Conservation (phyloP, 2,888 invertebrate genomes). For the Aphodius granarius region DNA sequence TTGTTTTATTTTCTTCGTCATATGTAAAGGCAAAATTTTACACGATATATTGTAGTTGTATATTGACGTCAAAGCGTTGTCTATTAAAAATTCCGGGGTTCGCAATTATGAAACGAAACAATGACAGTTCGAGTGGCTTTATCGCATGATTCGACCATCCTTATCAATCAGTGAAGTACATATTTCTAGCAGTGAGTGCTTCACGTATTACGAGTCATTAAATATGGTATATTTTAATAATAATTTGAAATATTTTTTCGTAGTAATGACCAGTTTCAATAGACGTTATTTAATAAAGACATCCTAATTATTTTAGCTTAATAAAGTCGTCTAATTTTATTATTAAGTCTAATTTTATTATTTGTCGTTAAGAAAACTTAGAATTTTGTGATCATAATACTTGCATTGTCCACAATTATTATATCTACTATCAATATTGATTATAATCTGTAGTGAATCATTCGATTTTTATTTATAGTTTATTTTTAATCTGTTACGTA, state of each 20-base stretch:
- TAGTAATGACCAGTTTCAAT: not conserved
- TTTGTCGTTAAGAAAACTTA: not conserved
- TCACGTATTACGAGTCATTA: not conserved
- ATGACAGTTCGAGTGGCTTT: not conserved
- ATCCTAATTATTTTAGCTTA: not conserved
- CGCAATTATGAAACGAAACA: not conserved
- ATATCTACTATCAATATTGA: not conserved
- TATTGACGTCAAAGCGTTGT: not conserved
- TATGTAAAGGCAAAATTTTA: not conserved
- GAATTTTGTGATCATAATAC: no score
- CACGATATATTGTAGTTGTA: not conserved
- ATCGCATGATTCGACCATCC: not conserved
- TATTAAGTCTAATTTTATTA: not conserved
- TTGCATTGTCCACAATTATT: not conserved
- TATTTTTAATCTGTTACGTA: not conserved
- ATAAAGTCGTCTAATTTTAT: no score
- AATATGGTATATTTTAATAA: not conserved
- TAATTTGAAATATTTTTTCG: not conserved
- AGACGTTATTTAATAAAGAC: not conserved
- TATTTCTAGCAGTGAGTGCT: not conserved
- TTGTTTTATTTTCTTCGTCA: not conserved
- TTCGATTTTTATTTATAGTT: not conserved
- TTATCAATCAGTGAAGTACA: not conserved
- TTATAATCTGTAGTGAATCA: not conserved
- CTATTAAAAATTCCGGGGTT: not conserved